Evolutionary conservation across 2,888 invertebrate species (phyloP).

Genomic region (Tetragonisca angustula): DNA sequence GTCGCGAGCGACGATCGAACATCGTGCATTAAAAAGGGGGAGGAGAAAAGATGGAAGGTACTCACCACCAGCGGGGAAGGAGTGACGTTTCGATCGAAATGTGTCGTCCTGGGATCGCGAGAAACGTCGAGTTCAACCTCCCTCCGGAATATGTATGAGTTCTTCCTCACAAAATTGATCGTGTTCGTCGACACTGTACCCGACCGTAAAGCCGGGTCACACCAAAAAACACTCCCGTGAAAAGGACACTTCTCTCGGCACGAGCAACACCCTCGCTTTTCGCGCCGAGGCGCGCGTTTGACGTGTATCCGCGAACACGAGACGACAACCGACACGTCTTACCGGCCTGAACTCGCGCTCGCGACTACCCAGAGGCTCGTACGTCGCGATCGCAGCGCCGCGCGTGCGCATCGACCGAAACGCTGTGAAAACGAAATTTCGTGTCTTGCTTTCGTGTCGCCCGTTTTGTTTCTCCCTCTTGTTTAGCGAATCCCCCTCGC

Average conservation of each 20-base stretch:
- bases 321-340: slow-evolving; percentile 60
- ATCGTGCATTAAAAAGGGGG: no score
- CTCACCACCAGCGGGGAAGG: slow-evolving; percentile 51
- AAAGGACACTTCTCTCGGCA: slow-evolving; percentile 34
- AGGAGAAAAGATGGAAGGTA: neutral
- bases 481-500: neutral
- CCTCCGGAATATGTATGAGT: neutral
- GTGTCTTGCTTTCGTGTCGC: slow-evolving; percentile 21
- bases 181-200: slow-evolving; percentile 55
- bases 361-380: slow-evolving; percentile 71
- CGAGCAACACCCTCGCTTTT: slow-evolving; percentile 49
- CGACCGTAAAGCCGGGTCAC: slow-evolving; percentile 33
- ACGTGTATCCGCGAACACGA: slow-evolving; percentile 44
- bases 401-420: slow-evolving; percentile 60
- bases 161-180: slow-evolving; percentile 28
- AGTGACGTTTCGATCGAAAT: slow-evolving; percentile 37
- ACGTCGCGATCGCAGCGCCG: slow-evolving; percentile 66
- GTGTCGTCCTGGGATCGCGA: slow-evolving; percentile 20
- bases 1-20: neutral
- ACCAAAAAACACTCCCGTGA: slow-evolving; percentile 41
- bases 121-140: slow-evolving; percentile 2
- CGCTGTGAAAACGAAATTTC: slow-evolving; percentile 54
- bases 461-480: slow-evolving; percentile 8
- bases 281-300: slow-evolving; percentile 57
- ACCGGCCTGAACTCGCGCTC: slow-evolving; percentile 75